Percentiles rank a stretch among this genome's conserved stretches.
Evolutionary conservation across 2,888 invertebrate species (phyloP).

Genomic region (Hesperia comma): DNA sequence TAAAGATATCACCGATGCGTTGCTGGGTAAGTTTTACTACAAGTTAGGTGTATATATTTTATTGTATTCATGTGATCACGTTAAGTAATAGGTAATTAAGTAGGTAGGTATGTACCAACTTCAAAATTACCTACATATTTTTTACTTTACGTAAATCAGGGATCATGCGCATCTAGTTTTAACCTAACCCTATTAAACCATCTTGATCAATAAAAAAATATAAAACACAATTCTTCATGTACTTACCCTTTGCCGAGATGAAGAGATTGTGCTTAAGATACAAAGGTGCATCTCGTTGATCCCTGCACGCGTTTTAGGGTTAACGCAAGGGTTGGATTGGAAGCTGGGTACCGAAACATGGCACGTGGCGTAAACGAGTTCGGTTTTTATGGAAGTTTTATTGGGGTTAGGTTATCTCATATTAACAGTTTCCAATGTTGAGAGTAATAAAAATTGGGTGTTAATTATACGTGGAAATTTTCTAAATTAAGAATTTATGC

Average conservation of each 20-base stretch:
- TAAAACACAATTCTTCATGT: constrained; percentile 73
- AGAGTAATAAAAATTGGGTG: not conserved
- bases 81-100: no score
- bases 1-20: no score
- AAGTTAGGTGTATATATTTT: no score
- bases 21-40: no score
- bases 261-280: constrained; percentile 66
- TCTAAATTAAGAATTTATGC: no score
- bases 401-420: constrained; percentile 1
- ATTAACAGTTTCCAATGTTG: not conserved
- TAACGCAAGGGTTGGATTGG: constrained; percentile 63
- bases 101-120: no score
- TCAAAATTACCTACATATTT: no score
- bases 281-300: constrained; percentile 66
- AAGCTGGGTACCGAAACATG: constrained; percentile 61
- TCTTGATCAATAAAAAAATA: constrained; percentile 60
- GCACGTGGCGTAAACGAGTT: constrained; percentile 2
- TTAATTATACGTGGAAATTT: not conserved
- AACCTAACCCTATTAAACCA: not conserved
- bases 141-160: no score
- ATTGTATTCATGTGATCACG: no score
- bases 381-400: constrained; percentile 3
- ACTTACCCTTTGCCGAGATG: constrained; percentile 74
- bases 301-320: constrained; percentile 77
- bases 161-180: no score